A percentile compares a stretch with the other conserved stretches of the same genome.
phyloP scores from a whole-genome alignment of 2,113 vertebrate species.

The Scatophagus argus region DNA sequence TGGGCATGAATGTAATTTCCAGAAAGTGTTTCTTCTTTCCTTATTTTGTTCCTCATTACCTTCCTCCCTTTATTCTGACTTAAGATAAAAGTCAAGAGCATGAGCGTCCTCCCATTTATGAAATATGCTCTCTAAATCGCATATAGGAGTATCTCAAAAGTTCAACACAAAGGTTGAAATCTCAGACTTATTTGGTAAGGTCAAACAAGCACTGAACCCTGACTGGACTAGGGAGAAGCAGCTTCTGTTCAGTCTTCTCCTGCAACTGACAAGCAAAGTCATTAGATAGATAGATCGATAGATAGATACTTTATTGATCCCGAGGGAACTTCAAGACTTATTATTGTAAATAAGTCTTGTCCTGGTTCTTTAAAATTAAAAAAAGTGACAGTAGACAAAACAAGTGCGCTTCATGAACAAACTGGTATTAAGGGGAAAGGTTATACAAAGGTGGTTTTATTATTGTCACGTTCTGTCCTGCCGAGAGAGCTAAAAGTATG shows the following conservation, averaged over 20 bases:
- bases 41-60: neutral
- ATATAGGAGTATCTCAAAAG: too few relatives aligned
- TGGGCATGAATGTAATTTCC: neutral
- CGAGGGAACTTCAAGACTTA: too few relatives aligned
- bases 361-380: neutral
- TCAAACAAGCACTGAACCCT: neutral
- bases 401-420: neutral
- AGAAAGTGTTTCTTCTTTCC: neutral
- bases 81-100: neutral
- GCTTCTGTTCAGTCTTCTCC: neutral
- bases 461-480: neutral
- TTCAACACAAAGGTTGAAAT: neutral
- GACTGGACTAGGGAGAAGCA: neutral
- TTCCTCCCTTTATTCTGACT: too few relatives aligned
- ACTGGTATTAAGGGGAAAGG: neutral
- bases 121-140: neutral
- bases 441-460: neutral
- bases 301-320: too few relatives aligned
- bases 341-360: neutral
- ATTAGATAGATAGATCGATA: too few relatives aligned
- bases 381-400: neutral
- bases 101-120: neutral
- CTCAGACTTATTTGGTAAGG: too few relatives aligned
- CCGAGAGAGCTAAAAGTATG: conserved; percentile 6
- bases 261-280: neutral